These are phyloP conservation scores for Chloroclysta siterata DNA, from an alignment of 2,888 invertebrate species.

Conservation along the genomic window DNA sequence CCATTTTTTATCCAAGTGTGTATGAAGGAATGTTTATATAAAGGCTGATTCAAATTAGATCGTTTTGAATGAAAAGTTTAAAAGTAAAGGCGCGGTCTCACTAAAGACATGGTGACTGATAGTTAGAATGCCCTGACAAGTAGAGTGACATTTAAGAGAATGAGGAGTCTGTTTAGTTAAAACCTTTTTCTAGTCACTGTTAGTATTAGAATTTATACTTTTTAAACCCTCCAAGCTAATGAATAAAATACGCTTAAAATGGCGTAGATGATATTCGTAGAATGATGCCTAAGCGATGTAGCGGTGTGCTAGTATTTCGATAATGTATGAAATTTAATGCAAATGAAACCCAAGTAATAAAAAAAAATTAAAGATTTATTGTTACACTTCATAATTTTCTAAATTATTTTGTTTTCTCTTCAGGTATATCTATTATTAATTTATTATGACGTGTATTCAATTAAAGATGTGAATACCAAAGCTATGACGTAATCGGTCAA, in stretches of 20 bases:
- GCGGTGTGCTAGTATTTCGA: not conserved
- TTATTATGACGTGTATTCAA: too few species aligned
- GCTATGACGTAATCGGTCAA: too few species aligned
- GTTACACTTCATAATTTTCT: too few species aligned
- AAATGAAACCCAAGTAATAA: not conserved
- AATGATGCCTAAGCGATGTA: not conserved
- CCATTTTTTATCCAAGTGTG: slow-evolving; percentile 27
- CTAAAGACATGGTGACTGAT: not conserved
- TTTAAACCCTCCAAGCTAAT: not conserved
- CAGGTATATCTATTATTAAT: too few species aligned
- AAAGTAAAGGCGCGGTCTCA: not conserved
- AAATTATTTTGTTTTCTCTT: too few species aligned
- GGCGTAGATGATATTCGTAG: not conserved
- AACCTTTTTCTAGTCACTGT: slow-evolving; percentile 24
- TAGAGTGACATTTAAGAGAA: not conserved
- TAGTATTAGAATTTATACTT: slow-evolving; percentile 22
- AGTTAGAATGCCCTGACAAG: not conserved
- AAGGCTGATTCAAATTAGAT: slow-evolving; percentile 31
- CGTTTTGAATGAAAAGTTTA: slow-evolving; percentile 11
- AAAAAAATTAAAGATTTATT: too few species aligned
- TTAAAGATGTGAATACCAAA: too few species aligned
- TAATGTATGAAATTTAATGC: not conserved
- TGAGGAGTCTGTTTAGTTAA: not conserved
- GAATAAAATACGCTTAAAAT: not conserved
- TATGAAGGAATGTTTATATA: slow-evolving; percentile 20